Evolutionary conservation across 1,140 invertebrate species (phyloP).

Genomic region (Drosophila auraria): DNA sequence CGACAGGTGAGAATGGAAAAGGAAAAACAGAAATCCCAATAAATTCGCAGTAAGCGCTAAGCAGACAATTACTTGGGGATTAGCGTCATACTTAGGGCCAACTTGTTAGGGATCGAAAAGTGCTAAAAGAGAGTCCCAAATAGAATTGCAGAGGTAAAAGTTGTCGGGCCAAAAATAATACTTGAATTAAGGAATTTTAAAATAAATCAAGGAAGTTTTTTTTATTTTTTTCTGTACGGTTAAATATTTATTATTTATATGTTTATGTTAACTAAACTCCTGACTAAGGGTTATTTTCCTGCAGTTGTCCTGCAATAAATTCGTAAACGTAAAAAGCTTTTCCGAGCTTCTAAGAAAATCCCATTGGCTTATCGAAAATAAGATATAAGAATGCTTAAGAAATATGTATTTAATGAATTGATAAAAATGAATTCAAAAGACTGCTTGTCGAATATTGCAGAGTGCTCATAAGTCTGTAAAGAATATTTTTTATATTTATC

Average conservation of each 20-base stretch:
- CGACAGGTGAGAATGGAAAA: slow-evolving; percentile 61
- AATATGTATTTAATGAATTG: not conserved
- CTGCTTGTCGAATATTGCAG: not conserved
- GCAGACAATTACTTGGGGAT: slow-evolving; percentile 80
- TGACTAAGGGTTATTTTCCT: too few species aligned
- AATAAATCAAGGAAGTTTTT: not conserved
- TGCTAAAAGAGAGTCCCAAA: not conserved
- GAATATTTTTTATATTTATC: not conserved
- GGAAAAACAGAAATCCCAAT: slow-evolving; percentile 68
- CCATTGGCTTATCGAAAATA: too few species aligned
- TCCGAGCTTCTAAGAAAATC: not conserved
- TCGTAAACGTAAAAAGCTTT: not conserved
- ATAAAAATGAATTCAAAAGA: not conserved
- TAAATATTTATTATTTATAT: too few species aligned
- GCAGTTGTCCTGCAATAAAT: not conserved
- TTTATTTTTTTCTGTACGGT: too few species aligned
- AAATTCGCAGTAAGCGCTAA: slow-evolving; percentile 74
- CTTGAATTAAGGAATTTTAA: too few species aligned
- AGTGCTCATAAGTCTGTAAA: not conserved
- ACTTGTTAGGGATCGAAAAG: slow-evolving; percentile 24
- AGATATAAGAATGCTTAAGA: not conserved
- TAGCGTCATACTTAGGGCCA: slow-evolving; percentile 55
- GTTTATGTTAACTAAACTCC: not conserved
- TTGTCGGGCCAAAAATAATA: not conserved
- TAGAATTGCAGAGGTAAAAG: not conserved